Conservation (phyloP, 2,113 vertebrate genomes). For the Fukomys damarensis region DNA sequence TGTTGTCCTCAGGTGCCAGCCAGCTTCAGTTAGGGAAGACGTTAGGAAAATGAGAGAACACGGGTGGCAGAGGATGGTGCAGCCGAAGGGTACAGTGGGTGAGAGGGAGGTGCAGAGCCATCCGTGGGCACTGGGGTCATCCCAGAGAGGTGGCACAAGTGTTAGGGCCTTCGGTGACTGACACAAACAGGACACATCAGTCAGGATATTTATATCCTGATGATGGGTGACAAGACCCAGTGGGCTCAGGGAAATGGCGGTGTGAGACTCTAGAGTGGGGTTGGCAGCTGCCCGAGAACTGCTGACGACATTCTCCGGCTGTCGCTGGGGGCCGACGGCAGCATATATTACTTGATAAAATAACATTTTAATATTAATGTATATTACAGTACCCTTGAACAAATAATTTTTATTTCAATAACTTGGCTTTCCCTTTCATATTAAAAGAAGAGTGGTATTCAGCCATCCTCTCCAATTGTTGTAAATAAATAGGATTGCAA, state of each 20-base stretch:
- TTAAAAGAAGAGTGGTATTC: neutral
- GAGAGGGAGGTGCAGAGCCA: accelerated
- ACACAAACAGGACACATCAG: neutral
- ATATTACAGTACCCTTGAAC: neutral
- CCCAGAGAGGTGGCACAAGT: accelerated
- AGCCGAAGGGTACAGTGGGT: accelerated
- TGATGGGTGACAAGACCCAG: neutral
- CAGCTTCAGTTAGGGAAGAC: neutral
- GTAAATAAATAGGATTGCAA: neutral
- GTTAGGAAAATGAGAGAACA: neutral
- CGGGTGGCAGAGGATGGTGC: no score
- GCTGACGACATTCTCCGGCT: neutral
- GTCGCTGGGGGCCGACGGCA: neutral
- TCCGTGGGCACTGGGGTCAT: accelerated
- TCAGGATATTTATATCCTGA: neutral
- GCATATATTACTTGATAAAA: neutral
- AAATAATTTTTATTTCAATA: neutral
- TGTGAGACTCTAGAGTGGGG: accelerated
- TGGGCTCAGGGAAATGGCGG: neutral
- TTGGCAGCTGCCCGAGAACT: neutral
- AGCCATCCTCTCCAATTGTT: neutral
- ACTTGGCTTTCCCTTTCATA: neutral
- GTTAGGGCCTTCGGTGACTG: neutral
- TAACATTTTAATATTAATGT: neutral
- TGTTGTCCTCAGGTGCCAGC: accelerated